Base-by-base conservation (phyloP, 1,140 invertebrate species). In the Drosophila punjabiensis region DNA sequence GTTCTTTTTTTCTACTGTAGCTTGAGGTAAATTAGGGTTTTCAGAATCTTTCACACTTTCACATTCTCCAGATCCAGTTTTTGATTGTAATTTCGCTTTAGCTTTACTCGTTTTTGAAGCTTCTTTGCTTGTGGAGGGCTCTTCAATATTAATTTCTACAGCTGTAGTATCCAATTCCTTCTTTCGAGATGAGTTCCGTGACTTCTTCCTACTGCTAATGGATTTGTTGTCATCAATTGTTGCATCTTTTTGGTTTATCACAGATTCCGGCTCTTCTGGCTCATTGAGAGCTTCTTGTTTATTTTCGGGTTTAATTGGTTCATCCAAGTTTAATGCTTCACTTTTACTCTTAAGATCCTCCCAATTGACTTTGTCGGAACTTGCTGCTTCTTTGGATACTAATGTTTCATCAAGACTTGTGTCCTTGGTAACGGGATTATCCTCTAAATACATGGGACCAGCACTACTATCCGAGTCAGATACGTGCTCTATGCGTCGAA, bases 211-310 rank as follows among this genome's bases (percentile, higher is more conserved):
- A 14, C 18, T 58, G 5, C 13, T 48, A 0, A 10, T 48, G 2
- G 30, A 10, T 20, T 33, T 39, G 13, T n/a, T 48, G 20, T 39
- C 52, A 7, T 8, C 1, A 7, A 20, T 33, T 33, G 18, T 5
- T 14, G 18, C 16, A 59, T 48, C 66, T 2, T 41, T 70, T 28
- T 58, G n/a, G 6, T 30, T 28, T 59, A 33, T 73, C 43, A 73
- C 66, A 70, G 20, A 1, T 16, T 24, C 18, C 0, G 4, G 2
- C 43, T 37, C 28, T 43, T 65, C 32, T 39, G 20, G 14, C 5
- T 66, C 61, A 30, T 10, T 39, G 3, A 16, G 1, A 24, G 10
- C 16, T 33, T 58, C 20, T n/a, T 6, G 6, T n/a, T 10, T 7
- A 14, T 35, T 55, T 55, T 18, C 55, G 7, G 30, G n/a, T 8